Conservation (phyloP, 1,140 invertebrate genomes). For the Solen grandis region DNA sequence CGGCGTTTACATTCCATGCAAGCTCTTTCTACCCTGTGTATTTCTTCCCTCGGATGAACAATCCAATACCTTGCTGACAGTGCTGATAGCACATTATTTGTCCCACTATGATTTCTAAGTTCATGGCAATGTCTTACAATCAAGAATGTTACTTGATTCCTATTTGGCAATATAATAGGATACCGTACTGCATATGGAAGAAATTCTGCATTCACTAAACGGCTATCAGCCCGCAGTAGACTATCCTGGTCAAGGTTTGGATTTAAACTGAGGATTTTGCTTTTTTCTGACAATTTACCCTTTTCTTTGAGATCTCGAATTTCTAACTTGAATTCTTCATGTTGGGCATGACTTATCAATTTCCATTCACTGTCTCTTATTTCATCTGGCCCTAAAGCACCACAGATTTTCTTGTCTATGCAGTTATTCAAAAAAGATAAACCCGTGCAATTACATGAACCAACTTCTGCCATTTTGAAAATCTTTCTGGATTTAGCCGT, state of each 20-base stretch:
- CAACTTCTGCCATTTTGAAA: not conserved
- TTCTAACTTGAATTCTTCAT: not conserved
- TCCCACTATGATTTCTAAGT: not conserved
- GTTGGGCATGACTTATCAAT: not conserved
- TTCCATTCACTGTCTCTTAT: not conserved
- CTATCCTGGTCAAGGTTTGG: not conserved
- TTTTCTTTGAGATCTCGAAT: not conserved
- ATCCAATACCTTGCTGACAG: not conserved
- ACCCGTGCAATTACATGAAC: not conserved
- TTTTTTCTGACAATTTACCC: not conserved
- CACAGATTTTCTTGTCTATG: not conserved
- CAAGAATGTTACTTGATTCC: not conserved
- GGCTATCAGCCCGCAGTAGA: not conserved
- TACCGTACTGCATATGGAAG: not conserved
- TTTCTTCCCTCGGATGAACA: not conserved
- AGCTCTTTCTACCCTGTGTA: conserved; percentile 6
- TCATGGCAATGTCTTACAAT: conserved; percentile 8
- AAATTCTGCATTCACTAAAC: not conserved
- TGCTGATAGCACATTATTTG: not conserved
- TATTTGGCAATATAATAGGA: not conserved
- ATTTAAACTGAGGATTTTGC: not conserved
- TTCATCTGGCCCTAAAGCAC: not conserved
- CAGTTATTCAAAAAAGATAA: not conserved
- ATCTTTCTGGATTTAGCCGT: not conserved
- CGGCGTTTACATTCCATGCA: conserved; percentile 33